Evolutionary conservation across 2,113 vertebrate genomes (phyloP).

Genomic region (Galemys pyrenaicus): DNA sequence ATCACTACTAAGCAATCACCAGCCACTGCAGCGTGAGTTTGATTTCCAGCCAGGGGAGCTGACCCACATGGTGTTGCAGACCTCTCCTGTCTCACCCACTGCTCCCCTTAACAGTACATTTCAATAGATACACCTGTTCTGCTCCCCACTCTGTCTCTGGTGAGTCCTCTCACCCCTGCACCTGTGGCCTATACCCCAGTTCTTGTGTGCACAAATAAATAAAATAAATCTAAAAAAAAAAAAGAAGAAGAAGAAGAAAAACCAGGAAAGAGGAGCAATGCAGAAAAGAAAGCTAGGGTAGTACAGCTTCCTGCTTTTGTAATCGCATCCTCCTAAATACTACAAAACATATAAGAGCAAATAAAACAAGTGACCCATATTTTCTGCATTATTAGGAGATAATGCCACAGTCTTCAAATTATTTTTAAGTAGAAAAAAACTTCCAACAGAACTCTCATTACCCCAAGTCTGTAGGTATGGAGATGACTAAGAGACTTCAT

Average conservation of each 20-base stretch:
- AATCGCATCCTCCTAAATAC: not conserved
- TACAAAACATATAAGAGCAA: not conserved
- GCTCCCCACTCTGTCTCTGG: too few species aligned
- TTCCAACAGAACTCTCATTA: not conserved
- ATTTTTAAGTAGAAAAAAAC: not conserved
- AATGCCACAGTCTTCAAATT: not conserved
- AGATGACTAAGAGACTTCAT: not conserved
- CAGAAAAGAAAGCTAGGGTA: not conserved
- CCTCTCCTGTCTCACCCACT: too few species aligned
- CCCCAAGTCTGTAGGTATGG: not conserved
- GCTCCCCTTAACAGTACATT: too few species aligned
- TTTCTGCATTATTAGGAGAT: not conserved
- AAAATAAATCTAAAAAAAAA: not conserved
- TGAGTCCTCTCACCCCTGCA: too few species aligned
- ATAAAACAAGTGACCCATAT: not conserved
- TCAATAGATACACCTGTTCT: too few species aligned
- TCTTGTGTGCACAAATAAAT: too few species aligned
- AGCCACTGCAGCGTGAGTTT: too few species aligned
- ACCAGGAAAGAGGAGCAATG: not conserved
- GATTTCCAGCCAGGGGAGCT: too few species aligned
- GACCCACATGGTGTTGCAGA: too few species aligned
- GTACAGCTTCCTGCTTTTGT: not conserved
- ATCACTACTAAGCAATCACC: too few species aligned
- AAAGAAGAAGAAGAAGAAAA: not conserved
- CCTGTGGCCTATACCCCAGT: too few species aligned